Percentiles rank a stretch among this genome's conserved stretches.
Conservation (phyloP, 2,113 vertebrate species). For the Asarcornis scutulata region DNA sequence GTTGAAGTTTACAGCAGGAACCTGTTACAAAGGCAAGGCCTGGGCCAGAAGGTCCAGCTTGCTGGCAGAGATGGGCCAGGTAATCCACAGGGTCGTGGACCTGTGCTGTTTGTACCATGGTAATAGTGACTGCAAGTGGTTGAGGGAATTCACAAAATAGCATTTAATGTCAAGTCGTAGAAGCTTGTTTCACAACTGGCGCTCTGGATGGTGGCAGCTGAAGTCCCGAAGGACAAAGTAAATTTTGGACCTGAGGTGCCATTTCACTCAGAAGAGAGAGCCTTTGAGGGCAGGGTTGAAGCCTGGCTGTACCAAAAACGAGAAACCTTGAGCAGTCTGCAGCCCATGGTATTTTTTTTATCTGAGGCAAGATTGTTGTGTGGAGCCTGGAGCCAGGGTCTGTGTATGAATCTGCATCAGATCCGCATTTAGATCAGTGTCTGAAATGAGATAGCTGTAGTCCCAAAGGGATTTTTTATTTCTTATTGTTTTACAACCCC, state of each 20-base stretch:
- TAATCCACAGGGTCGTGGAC: background rate
- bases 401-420: background rate
- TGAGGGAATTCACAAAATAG: background rate
- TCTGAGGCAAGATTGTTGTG: background rate
- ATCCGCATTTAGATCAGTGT: background rate
- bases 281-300: conserved; percentile 8
- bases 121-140: background rate
- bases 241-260: background rate
- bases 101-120: background rate
- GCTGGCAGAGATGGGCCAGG: background rate
- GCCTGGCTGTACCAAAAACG: background rate
- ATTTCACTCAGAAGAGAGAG: background rate
- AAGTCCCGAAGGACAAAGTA: background rate
- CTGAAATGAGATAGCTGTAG: background rate
- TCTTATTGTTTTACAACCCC: background rate
- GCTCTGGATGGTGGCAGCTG: background rate
- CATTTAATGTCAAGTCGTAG: background rate
- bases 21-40: background rate
- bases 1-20: background rate
- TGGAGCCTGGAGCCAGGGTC: conserved; percentile 20
- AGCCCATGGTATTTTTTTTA: conserved; percentile 30
- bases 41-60: background rate
- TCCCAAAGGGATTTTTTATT: background rate
- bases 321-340: background rate
- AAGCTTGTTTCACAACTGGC: background rate